Conservation (phyloP, 2,113 vertebrate species). For the Oryzias celebensis region DNA sequence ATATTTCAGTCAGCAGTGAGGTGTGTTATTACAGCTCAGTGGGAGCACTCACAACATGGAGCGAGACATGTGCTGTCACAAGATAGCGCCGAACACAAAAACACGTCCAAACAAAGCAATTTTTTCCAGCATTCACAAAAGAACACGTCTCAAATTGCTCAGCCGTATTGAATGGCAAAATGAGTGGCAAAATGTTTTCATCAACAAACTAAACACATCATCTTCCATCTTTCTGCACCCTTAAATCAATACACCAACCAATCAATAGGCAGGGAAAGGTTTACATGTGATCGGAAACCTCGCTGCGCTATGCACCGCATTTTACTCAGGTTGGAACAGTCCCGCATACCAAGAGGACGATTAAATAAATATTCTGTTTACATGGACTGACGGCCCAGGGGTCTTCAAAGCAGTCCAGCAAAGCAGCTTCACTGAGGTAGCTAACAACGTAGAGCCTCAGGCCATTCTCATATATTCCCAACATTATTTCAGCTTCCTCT, state of each 20-base stretch:
- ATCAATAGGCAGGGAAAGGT: slow-evolving; percentile 50
- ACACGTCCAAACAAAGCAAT: slow-evolving; percentile 38
- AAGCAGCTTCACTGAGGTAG: slow-evolving; percentile 57
- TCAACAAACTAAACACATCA: slow-evolving; percentile 46
- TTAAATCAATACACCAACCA: slow-evolving; percentile 42
- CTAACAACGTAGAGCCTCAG: slow-evolving; percentile 62
- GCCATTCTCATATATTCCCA: slow-evolving; percentile 52
- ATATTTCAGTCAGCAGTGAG: slow-evolving; percentile 75
- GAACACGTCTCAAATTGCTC: slow-evolving; percentile 49
- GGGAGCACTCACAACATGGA: slow-evolving; percentile 66
- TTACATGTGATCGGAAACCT: slow-evolving; percentile 33
- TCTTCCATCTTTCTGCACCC: slow-evolving; percentile 44
- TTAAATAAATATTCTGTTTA: slow-evolving; percentile 72
- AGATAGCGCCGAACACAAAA: slow-evolving; percentile 49
- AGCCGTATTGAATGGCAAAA: slow-evolving; percentile 31
- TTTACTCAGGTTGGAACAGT: slow-evolving; percentile 36
- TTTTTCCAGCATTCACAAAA: slow-evolving; percentile 35
- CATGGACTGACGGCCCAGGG: slow-evolving; percentile 50
- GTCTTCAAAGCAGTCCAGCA: slow-evolving; percentile 58
- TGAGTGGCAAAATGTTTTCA: slow-evolving; percentile 52
- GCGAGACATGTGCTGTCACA: slow-evolving; percentile 62
- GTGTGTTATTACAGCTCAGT: slow-evolving; percentile 75
- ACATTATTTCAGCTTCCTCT: slow-evolving; percentile 51
- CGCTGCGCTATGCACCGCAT: slow-evolving; percentile 34
- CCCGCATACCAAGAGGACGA: slow-evolving; percentile 47